Evolutionary conservation across 2,113 vertebrate species (phyloP), one percentile per base, ranked within the genome.

Genomic region (Copsychus sechellarum): DNA sequence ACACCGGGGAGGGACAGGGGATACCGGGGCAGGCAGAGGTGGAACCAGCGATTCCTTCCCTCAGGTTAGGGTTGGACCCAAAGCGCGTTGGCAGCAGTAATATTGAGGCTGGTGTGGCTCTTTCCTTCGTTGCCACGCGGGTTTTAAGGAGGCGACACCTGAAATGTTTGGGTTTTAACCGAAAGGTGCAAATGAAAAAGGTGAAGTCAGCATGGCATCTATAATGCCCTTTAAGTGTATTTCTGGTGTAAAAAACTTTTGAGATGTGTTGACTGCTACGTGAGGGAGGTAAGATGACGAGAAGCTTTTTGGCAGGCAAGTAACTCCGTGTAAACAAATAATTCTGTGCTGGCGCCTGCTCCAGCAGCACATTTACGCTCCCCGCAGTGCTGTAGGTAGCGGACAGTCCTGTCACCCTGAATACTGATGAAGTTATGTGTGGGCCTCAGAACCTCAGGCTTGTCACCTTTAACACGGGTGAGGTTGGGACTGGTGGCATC

Each of bases 1-100:
- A 16, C 38, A 26, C 16, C 9, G 31, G 40, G 33, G 14, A 2
- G 25, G 72, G n/a, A 15, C 25, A 28, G 0, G 16, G 16, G 2
- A 28, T n/a, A 18, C 8, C 10, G 15, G 60, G 38, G 16, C 2
- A 3, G 26, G 20, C 19, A 2, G 40, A 1, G 12, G 4, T 2
- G n/a, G 12, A 6, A 9, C 4, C 33, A 34, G 71, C 51, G 6
- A 1, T 23, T 38, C 8, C 24, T 20, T 29, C 9, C 26, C 33
- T 2, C 12, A 0, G 2, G 2, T 6, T 2, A 1, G 51, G 9
- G 1, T 2, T 45, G 42, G 20, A 0, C 2, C 7, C 34, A 4
- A 23, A 51, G 11, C 38, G 6, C 19, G 4, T 2, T 10, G 54
- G 6, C 38, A 12, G 40, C 5, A 34, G 8, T 3, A 2, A 14